A percentile compares a stretch with the other conserved stretches of the same genome.
Conservation (phyloP, 2,113 vertebrate species). For the Vulpes ferrilata region DNA sequence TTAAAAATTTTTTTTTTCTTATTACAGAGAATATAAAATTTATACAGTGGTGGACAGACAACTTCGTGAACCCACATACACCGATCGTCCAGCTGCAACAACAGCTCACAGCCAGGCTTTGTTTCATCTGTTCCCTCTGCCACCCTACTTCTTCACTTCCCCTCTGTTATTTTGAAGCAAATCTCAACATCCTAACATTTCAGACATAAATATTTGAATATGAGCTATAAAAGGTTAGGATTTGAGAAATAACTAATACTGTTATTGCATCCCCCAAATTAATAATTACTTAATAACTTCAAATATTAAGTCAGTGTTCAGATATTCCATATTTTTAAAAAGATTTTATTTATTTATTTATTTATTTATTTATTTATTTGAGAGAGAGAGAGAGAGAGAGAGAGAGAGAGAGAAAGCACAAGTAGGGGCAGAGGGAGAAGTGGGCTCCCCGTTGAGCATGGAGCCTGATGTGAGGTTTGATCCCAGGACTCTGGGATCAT, state of each 20-base stretch:
- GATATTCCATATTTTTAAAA: background rate
- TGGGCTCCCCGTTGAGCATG: too few species aligned
- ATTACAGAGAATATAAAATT: background rate
- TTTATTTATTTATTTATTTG: too few species aligned
- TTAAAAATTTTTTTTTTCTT: background rate
- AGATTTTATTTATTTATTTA: too few species aligned
- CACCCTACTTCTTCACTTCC: background rate
- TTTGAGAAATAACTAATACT: constrained; percentile 23
- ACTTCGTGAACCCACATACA: background rate
- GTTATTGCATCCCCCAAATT: background rate
- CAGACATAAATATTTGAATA: background rate
- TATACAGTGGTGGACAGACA: background rate
- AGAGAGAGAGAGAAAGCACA: too few species aligned
- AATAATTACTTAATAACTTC: constrained; percentile 16
- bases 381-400: too few species aligned
- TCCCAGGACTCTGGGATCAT: too few species aligned
- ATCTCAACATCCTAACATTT: background rate
- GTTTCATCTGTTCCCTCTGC: background rate
- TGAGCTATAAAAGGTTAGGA: background rate
- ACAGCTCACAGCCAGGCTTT: background rate
- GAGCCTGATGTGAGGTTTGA: too few species aligned
- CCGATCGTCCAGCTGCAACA: background rate
- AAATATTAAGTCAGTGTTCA: background rate
- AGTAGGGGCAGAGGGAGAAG: too few species aligned
- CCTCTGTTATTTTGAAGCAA: background rate